A percentile compares a stretch with the other conserved stretches of the same genome.
Evolutionary conservation across 2,113 vertebrate genomes (phyloP).

Genomic region (zebrafish (Danio rerio)): DNA sequence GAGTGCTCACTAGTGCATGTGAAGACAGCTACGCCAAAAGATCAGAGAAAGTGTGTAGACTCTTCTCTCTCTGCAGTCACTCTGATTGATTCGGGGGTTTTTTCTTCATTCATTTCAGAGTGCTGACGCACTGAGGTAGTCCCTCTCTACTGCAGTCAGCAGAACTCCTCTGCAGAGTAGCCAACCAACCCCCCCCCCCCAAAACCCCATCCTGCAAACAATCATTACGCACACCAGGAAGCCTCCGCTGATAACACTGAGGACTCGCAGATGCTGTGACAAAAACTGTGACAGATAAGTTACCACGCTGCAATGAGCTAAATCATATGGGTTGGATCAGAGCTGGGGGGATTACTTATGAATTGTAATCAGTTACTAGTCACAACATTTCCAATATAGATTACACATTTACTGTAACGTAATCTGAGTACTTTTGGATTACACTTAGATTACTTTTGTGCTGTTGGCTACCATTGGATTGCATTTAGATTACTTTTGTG

Average conservation of each 20-base stretch:
- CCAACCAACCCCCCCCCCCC: slow-evolving; percentile 37
- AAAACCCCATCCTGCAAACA: slow-evolving; percentile 63
- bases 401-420: too few relatives aligned
- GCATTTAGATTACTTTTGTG: too few relatives aligned
- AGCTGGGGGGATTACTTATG: too few relatives aligned
- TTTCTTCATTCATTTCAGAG: slow-evolving; percentile 84
- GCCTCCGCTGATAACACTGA: slow-evolving; percentile 61
- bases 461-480: too few relatives aligned
- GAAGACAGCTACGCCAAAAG: slow-evolving; percentile 64
- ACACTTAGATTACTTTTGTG: too few relatives aligned
- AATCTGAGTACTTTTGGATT: too few relatives aligned
- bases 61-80: slow-evolving; percentile 76
- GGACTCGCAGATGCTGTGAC: slow-evolving; percentile 46
- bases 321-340: too few relatives aligned
- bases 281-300: slow-evolving; percentile 32
- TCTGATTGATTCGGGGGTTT: slow-evolving; percentile 73
- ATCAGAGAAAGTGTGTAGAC: slow-evolving; percentile 68
- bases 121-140: slow-evolving; percentile 85
- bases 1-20: slow-evolving; percentile 61
- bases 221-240: slow-evolving; percentile 77
- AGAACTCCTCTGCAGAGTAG: slow-evolving; percentile 77
- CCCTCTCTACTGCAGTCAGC: slow-evolving; percentile 81
- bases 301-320: not conserved
- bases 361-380: too few relatives aligned
- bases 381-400: too few relatives aligned